These are phyloP conservation scores for Tapera naevia DNA, from an alignment of 2,797 vertebrate species.

Conservation along the genomic window DNA sequence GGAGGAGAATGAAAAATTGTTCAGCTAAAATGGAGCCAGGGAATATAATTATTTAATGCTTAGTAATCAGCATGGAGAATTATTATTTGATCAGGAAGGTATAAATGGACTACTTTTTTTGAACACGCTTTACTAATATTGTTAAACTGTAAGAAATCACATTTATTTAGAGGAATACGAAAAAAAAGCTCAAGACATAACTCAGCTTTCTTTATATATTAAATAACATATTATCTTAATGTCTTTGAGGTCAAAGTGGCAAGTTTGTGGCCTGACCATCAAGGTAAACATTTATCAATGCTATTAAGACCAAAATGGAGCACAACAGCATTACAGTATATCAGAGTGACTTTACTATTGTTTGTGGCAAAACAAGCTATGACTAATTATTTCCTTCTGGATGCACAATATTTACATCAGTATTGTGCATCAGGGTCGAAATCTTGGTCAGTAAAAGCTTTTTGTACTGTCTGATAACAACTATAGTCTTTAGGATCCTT, in stretches of 20 bases:
- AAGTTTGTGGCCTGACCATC: neutral
- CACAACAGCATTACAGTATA: neutral
- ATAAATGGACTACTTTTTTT: conserved; percentile 34
- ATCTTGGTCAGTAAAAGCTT: conserved; percentile 38
- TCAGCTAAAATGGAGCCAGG: conserved; percentile 7
- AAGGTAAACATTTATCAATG: neutral
- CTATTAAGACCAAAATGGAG: neutral
- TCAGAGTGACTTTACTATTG: neutral
- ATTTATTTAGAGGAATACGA: conserved; percentile 50
- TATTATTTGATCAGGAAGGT: conserved; percentile 65
- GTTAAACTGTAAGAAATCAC: conserved; percentile 39
- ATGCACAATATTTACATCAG: neutral
- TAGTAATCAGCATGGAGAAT: conserved; percentile 32
- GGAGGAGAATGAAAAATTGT: conserved; percentile 14
- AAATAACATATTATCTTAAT: neutral
- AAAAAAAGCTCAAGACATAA: conserved; percentile 17
- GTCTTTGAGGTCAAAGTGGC: neutral
- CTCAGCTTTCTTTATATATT: neutral
- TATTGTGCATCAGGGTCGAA: neutral
- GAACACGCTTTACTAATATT: conserved; percentile 37
- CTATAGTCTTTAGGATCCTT: neutral
- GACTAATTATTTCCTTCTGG: neutral
- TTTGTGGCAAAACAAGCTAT: neutral
- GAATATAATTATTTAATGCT: conserved; percentile 47
- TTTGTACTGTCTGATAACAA: neutral